Evolutionary conservation across 2,113 vertebrate genomes (phyloP), one percentile per base, ranked within the genome.

Genomic region (Dermatemys mawii): DNA sequence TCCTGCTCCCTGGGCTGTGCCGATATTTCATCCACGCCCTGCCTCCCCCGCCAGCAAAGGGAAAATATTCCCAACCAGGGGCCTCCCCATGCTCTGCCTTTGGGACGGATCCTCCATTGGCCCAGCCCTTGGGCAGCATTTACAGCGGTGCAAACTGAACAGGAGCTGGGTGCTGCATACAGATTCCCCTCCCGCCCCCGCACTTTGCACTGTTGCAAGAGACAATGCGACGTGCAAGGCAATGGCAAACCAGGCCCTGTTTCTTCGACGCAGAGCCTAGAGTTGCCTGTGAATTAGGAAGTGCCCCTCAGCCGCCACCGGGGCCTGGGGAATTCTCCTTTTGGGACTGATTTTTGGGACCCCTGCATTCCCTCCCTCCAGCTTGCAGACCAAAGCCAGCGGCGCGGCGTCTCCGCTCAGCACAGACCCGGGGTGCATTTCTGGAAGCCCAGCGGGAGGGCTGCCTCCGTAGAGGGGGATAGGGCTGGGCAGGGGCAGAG

Each of bases 11-110:
- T 6, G 0, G 85, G 81, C 87, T 32, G 0, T 53, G 93, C 87
- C 86, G n/a, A 44, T 9, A 0, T 57, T 0, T 0, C 1, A 17
- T 6, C 41, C 73, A 26, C 2, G 6, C 12, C 70, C 41, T 26
- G 70, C 38, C 26, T 27, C 38, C 38, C 38, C 38, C 19, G 11
- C 12, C 26, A 76, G 41, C 73, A 76, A 76, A 46, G 41, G 41
- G 73, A 3, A 46, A 76, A 27, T 7, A 14, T 8, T 12, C 73
- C 22, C 26, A 6, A 9, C 14, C 11, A 14, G 5, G 41, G 21
- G 29, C 38, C 70, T 26, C 24, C 41, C n/a, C 21, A 13, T 27
- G 4, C 41, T 41, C 73, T 35, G 63, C 35, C 63, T 11, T 67
- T n/a, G 35, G 63, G 63, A 17, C 63, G 3, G 17, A 67, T 35